Conservation (phyloP, 2,113 vertebrate species). For the Aphelocoma coerulescens region DNA sequence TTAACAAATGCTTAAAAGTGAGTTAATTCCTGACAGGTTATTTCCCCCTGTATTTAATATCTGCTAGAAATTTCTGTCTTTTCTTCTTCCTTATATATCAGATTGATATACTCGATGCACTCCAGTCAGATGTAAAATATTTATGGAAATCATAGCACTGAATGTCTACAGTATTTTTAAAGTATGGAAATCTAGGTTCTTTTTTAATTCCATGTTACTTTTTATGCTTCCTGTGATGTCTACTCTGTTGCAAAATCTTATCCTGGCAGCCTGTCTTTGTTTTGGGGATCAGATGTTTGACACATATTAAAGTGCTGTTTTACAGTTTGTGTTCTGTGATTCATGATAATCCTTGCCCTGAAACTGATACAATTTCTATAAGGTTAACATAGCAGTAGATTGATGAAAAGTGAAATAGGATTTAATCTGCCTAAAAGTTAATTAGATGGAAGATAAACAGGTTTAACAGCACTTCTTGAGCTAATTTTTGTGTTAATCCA, state of each 20-base stretch:
- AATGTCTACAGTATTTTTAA: not conserved
- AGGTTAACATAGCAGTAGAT: not conserved
- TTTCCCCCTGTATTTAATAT: not conserved
- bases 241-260: not conserved
- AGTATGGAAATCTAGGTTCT: not conserved
- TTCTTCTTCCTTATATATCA: not conserved
- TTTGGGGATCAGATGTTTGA: not conserved
- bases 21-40: not conserved
- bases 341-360: not conserved
- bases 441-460: conserved; percentile 3
- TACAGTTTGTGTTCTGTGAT: not conserved
- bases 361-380: not conserved
- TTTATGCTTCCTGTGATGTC: not conserved
- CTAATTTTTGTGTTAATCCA: not conserved
- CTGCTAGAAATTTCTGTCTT: not conserved
- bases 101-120: not conserved
- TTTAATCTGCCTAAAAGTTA: not conserved
- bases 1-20: not conserved
- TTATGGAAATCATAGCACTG: not conserved
- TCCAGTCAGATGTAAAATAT: not conserved
- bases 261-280: not conserved
- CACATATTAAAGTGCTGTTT: not conserved
- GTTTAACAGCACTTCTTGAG: not conserved
- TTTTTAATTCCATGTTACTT: not conserved
- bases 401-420: not conserved